Evolutionary conservation across 2,113 vertebrate species (phyloP).

Genomic region (Tichodroma muraria): DNA sequence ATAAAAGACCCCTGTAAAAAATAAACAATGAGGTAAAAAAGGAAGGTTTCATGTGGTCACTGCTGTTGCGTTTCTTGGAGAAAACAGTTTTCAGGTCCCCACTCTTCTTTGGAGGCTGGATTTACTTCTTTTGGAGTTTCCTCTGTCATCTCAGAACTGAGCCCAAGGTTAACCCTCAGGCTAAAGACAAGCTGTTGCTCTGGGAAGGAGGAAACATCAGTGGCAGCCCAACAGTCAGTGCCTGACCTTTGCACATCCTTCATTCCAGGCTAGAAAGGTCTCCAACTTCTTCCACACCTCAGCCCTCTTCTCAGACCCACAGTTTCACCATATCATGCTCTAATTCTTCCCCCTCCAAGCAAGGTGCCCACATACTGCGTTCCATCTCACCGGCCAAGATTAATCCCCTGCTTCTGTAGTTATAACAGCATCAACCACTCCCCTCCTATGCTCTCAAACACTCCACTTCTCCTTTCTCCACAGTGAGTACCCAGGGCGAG

Average conservation of each 20-base stretch:
- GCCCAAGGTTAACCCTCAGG: background rate
- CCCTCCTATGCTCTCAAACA: background rate
- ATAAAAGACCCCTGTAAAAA: slow-evolving; percentile 38
- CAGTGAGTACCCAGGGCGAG: background rate
- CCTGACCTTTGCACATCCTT: background rate
- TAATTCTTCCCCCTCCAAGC: background rate
- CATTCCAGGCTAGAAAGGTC: background rate
- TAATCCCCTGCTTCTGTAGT: background rate
- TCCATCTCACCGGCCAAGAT: background rate
- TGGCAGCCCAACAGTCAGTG: rapidly evolving
- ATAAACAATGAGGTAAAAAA: slow-evolving; percentile 13
- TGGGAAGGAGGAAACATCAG: background rate
- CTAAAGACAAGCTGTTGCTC: background rate
- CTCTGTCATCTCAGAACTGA: background rate
- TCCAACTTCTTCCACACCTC: background rate
- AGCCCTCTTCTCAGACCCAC: background rate
- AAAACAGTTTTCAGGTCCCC: background rate
- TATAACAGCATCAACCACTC: background rate
- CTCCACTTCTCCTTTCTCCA: background rate
- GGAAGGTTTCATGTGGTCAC: background rate
- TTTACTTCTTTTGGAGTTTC: background rate
- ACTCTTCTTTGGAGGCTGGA: background rate
- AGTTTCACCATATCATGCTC: background rate
- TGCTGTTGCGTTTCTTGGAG: background rate
- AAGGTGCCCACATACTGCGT: background rate